A percentile compares a stretch with the other conserved stretches of the same genome.
Evolutionary conservation across 2,888 invertebrate genomes (phyloP).

Genomic region (Agrilus cyanescens): DNA sequence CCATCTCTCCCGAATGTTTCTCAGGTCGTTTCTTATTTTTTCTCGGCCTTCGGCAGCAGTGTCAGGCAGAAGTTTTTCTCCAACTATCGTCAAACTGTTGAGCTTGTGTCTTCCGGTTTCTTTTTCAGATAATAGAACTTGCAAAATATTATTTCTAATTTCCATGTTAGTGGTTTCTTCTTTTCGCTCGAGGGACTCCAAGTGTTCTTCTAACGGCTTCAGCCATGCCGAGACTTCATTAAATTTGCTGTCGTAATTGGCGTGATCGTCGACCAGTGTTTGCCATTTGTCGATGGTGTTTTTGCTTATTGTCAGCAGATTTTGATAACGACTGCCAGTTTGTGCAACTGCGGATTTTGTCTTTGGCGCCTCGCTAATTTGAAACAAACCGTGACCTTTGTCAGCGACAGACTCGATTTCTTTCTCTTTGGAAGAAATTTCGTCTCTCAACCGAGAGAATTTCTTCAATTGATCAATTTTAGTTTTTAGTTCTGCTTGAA

Average conservation of each 20-base stretch:
- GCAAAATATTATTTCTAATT: slow-evolving; percentile 55
- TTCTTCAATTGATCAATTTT: slow-evolving; percentile 64
- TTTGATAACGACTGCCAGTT: slow-evolving; percentile 78
- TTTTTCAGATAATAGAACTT: slow-evolving; percentile 62
- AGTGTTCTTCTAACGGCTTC: slow-evolving; percentile 59
- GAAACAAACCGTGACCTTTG: slow-evolving; percentile 74
- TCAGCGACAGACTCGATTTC: slow-evolving; percentile 83
- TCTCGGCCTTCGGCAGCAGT: slow-evolving; percentile 88
- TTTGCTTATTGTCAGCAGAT: slow-evolving; percentile 67
- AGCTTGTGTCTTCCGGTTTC: slow-evolving; percentile 77
- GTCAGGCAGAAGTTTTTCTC: slow-evolving; percentile 84
- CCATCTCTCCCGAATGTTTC: slow-evolving; percentile 74
- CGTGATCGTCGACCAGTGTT: slow-evolving; percentile 71
- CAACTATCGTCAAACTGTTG: slow-evolving; percentile 58
- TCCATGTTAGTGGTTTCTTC: slow-evolving; percentile 46
- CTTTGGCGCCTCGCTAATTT: slow-evolving; percentile 72
- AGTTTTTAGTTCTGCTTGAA: slow-evolving; percentile 68
- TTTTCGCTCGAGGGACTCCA: slow-evolving; percentile 53
- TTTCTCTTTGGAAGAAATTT: slow-evolving; percentile 68
- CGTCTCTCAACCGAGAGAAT: slow-evolving; percentile 62
- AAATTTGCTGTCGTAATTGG: slow-evolving; percentile 61
- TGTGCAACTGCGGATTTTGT: slow-evolving; percentile 80
- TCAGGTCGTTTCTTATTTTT: slow-evolving; percentile 71
- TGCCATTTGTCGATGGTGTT: slow-evolving; percentile 79
- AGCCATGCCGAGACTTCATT: slow-evolving; percentile 69